phyloP scores from a whole-genome alignment of 2,113 vertebrate genomes.

The Stigmatopora nigra region DNA sequence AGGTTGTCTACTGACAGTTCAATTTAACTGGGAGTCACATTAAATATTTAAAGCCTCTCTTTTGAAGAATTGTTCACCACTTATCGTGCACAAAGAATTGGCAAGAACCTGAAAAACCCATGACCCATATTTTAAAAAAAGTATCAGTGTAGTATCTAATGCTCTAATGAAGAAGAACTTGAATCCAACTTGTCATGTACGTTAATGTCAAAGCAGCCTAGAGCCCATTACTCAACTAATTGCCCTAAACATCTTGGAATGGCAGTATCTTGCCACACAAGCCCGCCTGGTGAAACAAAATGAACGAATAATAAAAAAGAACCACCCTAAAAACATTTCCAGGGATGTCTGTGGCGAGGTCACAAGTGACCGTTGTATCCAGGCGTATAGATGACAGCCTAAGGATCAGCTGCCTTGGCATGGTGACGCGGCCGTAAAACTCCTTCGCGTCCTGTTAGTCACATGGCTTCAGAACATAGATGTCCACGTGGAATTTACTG shows the following conservation, averaged over 20 bases:
- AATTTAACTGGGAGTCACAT: no score
- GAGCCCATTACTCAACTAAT: neutral
- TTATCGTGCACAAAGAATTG: no score
- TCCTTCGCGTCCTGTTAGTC: neutral
- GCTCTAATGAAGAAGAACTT: neutral
- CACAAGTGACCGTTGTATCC: neutral
- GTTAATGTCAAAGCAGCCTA: neutral
- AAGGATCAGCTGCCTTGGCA: neutral
- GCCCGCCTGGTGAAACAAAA: neutral
- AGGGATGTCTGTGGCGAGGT: neutral
- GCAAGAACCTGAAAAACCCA: slow-evolving; percentile 3
- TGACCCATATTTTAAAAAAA: neutral
- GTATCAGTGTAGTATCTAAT: slow-evolving; percentile 25
- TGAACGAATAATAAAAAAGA: neutral
- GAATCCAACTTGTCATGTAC: neutral
- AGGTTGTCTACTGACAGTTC: no score
- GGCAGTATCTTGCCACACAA: neutral
- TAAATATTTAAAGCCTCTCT: no score
- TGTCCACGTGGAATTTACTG: neutral
- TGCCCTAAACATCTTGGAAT: neutral
- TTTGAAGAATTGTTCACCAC: no score
- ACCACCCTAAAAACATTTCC: neutral
- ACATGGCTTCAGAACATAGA: neutral
- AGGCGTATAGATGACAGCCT: neutral
- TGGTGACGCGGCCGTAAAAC: neutral